Base-by-base conservation (phyloP, 2,113 vertebrate species). In the Ochotona curzoniae region DNA sequence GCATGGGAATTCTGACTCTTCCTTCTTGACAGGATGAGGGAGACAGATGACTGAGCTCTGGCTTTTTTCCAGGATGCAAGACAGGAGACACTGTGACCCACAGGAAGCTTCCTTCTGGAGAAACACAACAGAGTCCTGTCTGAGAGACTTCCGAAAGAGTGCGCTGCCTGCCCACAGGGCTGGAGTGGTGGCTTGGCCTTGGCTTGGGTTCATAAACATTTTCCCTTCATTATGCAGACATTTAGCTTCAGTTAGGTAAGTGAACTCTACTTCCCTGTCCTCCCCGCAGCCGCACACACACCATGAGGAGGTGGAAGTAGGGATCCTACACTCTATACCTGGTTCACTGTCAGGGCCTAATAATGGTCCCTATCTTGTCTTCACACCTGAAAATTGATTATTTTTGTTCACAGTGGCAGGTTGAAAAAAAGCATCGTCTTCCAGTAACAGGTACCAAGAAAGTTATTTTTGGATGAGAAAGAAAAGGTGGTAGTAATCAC, bases 41-140 rank as follows among this genome's bases (percentile, higher is more conserved):
- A 85, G 60, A 1, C 11, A 92, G 17, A 95, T 89, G 96, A 82
- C 32, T 57, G 51, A 96, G 93, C 64, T 86, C 82, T 28, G 75
- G 89, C 44, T 26, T 5, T 61, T 92, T 80, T 86, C n/a, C 1
- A 21, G 47, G 75, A 5, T 64, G 32, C 35, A 74, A n/a, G 86
- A 54, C 85, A 57, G 91, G 83, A 94, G 76, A 89, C 92, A 64
- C 69, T 2, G 6, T 17, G 82, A 75, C 95, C 96, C 95, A 35
- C 90, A 83, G 96, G 97, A 96, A 95, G 87, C 83, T 94, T 91
- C 73, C 84, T 89, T 5, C 70, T 91, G 63, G 70, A 32, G 79
- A 70, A 67, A 23, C 47, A 91, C 63, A 71, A 21, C 54, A 78
- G 83, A 93, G 4, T 28, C 67, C 90, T 38, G 94, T 87, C 93